These are phyloP conservation scores for Metopia argyrocephala DNA, from an alignment of 2,888 invertebrate genomes.

Conservation along the genomic window DNA sequence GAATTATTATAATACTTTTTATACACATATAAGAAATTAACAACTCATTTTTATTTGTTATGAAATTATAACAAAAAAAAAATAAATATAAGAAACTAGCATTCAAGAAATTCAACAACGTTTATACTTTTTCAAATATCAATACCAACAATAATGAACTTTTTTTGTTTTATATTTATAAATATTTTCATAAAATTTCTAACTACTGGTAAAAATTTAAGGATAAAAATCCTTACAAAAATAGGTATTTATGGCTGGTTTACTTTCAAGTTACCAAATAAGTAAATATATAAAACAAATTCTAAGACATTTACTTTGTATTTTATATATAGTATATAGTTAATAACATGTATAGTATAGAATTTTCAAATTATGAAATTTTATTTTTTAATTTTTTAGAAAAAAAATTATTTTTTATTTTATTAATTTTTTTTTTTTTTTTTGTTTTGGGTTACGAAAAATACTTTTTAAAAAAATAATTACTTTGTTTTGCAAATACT, in stretches of 20 bases:
- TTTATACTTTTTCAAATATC: conserved; percentile 22
- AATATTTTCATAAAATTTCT: conserved; percentile 38
- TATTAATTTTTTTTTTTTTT: conserved; percentile 37
- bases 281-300: conserved; percentile 33
- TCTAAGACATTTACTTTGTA: conserved; percentile 52
- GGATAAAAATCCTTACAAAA: conserved; percentile 45
- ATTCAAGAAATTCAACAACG: conserved; percentile 61
- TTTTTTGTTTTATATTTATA: conserved; percentile 8
- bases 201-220: conserved; percentile 51
- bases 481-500: conserved; percentile 73
- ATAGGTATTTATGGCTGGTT: conserved; percentile 16
- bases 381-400: conserved; percentile 44
- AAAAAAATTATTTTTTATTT: conserved; percentile 31
- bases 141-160: conserved; percentile 41
- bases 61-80: conserved; percentile 18
- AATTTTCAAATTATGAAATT: conserved; percentile 54
- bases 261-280: neutral
- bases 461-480: conserved; percentile 70
- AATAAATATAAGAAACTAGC: conserved; percentile 47
- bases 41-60: neutral
- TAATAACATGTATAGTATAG: conserved; percentile 60
- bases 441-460: conserved; percentile 59
- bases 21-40: conserved; percentile 43
- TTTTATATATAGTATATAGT: conserved; percentile 60
- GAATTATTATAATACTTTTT: conserved; percentile 8